Percentiles rank a stretch among this genome's conserved stretches.
Conservation (phyloP, 2,888 invertebrate species). For the Epistrophe grossulariae region DNA sequence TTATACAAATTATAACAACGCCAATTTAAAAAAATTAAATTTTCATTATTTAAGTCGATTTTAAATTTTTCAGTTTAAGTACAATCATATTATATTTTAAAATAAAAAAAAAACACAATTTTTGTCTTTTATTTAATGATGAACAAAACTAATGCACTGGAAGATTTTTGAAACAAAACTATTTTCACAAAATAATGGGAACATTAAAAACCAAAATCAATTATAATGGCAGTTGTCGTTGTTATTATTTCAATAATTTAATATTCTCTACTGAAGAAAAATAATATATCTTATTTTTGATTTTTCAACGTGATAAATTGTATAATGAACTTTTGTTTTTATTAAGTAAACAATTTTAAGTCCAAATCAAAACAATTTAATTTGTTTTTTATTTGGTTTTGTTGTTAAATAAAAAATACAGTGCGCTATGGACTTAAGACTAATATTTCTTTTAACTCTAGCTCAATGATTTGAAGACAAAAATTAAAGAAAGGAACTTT, state of each 20-base stretch:
- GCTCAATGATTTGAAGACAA: constrained; percentile 34
- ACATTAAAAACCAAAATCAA: constrained; percentile 18
- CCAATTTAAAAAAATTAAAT: constrained; percentile 31
- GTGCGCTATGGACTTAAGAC: constrained; percentile 51
- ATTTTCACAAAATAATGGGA: constrained; percentile 13
- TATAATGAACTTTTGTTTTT: constrained; percentile 42
- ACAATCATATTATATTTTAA: constrained; percentile 29
- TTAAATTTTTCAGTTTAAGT: constrained; percentile 39
- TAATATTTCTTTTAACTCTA: constrained; percentile 40
- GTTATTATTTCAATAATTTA: neutral
- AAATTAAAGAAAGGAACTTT: constrained; percentile 55
- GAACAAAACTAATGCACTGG: constrained; percentile 27
- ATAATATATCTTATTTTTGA: neutral
- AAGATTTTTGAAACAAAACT: constrained; percentile 18
- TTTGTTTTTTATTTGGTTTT: constrained; percentile 5
- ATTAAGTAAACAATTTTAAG: constrained; percentile 6
- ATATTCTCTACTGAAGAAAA: constrained; percentile 22
- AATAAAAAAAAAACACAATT: constrained; percentile 16
- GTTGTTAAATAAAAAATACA: constrained; percentile 21
- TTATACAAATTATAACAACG: constrained; percentile 47
- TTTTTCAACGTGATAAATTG: constrained; percentile 38
- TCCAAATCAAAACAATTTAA: constrained; percentile 17
- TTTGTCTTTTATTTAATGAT: constrained; percentile 22
- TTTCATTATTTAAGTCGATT: neutral
- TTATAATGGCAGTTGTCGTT: constrained; percentile 43